A percentile compares a stretch with the other conserved stretches of the same genome.
phyloP scores from a whole-genome alignment of 2,113 vertebrate genomes.

The Bostrychus sinensis region DNA sequence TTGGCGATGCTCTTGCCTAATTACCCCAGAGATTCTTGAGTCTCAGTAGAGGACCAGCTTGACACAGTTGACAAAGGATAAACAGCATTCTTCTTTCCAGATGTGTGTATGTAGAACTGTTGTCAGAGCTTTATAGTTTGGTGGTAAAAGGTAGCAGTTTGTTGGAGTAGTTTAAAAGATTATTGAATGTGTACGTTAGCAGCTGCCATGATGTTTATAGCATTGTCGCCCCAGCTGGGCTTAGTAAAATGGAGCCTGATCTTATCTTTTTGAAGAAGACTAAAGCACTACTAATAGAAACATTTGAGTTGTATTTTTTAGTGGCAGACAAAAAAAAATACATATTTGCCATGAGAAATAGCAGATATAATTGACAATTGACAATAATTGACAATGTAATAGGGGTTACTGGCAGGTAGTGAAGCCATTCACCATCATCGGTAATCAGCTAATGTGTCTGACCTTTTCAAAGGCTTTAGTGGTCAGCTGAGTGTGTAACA shows the following conservation, averaged over 20 bases:
- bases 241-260: conserved; percentile 3
- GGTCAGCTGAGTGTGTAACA: no score
- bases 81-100: conserved; percentile 38
- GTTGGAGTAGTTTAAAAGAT: conserved; percentile 14
- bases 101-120: conserved; percentile 32
- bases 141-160: conserved; percentile 40
- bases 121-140: conserved; percentile 21
- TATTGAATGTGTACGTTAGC: conserved; percentile 16
- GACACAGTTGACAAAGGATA: conserved; percentile 23
- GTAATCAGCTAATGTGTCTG: no score
- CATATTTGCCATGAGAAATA: no score
- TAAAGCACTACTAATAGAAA: no score
- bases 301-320: no score
- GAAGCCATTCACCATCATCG: no score
- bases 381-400: no score
- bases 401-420: no score
- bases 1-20: conserved; percentile 45
- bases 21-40: conserved; percentile 50
- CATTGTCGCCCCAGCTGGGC: conserved; percentile 34
- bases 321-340: no score
- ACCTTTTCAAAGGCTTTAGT: no score
- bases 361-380: no score
- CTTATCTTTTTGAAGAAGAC: neutral
- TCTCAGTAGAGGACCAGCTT: conserved; percentile 31
- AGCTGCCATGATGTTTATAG: neutral